Evolutionary conservation across 2,113 vertebrate species (phyloP).

Genomic region (Australoheros scitulus): DNA sequence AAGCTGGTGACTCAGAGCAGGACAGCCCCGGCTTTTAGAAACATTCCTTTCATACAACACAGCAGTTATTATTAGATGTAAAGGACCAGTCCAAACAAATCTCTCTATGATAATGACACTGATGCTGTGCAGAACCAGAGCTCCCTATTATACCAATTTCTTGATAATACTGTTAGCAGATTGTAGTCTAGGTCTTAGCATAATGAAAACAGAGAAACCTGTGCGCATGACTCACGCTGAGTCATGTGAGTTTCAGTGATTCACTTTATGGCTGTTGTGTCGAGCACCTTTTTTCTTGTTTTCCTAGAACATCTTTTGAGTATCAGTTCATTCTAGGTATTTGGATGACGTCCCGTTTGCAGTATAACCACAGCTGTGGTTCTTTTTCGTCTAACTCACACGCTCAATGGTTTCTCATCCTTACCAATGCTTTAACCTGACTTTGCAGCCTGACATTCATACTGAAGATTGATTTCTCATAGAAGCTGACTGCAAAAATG

Average conservation of each 20-base stretch:
- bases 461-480: neutral
- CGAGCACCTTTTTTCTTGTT: neutral
- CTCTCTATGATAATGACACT: neutral
- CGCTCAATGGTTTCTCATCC: neutral
- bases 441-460: neutral
- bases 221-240: neutral
- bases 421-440: neutral
- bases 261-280: neutral
- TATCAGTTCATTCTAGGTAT: neutral
- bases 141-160: neutral
- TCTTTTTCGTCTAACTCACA: neutral
- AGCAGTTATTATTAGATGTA: slow-evolving; percentile 32
- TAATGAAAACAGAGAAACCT: neutral
- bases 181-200: neutral
- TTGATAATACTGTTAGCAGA: neutral
- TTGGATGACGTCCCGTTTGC: neutral
- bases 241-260: neutral
- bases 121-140: neutral
- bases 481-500: neutral
- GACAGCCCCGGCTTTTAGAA: neutral
- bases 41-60: slow-evolving; percentile 46
- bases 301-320: neutral
- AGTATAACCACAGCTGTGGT: neutral
- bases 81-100: slow-evolving; percentile 19
- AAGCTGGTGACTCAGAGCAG: slow-evolving; percentile 35